Conservation (phyloP, 92 coral and sea anemone genomes). For the Isaurus tuberculatus region DNA sequence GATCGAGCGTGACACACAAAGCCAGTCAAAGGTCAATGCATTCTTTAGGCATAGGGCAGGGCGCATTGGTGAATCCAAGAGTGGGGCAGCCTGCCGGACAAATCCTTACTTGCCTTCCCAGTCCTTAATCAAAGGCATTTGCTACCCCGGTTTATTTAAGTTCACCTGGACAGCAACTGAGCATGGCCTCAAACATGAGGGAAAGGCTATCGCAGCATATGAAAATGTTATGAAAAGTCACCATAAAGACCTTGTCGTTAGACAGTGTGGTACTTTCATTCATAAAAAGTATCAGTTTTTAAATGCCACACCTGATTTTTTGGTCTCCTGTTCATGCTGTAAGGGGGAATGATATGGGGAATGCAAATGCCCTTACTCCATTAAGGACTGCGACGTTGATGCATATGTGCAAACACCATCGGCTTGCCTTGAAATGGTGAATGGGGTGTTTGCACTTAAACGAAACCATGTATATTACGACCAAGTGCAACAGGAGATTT, state of each 20-base stretch:
- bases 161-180: constrained; percentile 26
- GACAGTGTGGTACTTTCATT: constrained; percentile 52
- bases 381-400: constrained; percentile 40
- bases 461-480: constrained; percentile 60
- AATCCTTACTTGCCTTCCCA: constrained; percentile 46
- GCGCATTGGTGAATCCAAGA: constrained; percentile 40
- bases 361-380: constrained; percentile 35
- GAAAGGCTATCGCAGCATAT: constrained; percentile 28
- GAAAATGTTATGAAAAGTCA: constrained; percentile 26
- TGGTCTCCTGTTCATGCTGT: constrained; percentile 46
- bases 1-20: constrained; percentile 30
- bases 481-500: constrained; percentile 68
- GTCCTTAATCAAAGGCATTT: constrained; percentile 45
- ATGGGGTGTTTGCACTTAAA: constrained; percentile 45
- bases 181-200: constrained; percentile 42
- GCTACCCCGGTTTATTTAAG: constrained; percentile 28
- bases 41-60: constrained; percentile 48
- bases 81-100: constrained; percentile 39
- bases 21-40: constrained; percentile 35
- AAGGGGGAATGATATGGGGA: constrained; percentile 51
- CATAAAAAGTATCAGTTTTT: constrained; percentile 31
- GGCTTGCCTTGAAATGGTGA: constrained; percentile 44
- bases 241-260: constrained; percentile 41
- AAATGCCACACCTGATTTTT: constrained; percentile 52
- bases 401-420: constrained; percentile 26